Conservation (phyloP, 2,888 invertebrate genomes). For the Seira musarum region DNA sequence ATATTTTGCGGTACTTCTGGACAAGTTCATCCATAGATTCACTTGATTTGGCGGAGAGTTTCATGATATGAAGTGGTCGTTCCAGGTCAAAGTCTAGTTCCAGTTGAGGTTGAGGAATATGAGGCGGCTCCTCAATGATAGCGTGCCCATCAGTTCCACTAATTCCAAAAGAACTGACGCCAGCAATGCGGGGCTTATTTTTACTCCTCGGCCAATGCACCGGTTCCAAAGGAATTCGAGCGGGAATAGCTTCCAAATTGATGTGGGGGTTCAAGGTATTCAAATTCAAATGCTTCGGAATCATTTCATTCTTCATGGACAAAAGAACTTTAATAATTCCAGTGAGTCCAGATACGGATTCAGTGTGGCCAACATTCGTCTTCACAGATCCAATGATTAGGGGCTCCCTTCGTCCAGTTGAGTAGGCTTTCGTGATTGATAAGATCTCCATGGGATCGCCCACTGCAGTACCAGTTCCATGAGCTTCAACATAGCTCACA, state of each 20-base stretch:
- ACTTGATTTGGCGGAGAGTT: too few relatives aligned
- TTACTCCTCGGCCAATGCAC: conserved; percentile 24
- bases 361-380: conserved; percentile 61
- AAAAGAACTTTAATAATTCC: conserved; percentile 62
- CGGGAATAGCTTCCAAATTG: conserved; percentile 55
- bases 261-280: conserved; percentile 55
- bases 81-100: conserved; percentile 20
- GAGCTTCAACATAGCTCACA: conserved; percentile 45
- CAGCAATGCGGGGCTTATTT: conserved; percentile 27
- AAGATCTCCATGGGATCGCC: conserved; percentile 60
- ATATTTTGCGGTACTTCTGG: too few relatives aligned
- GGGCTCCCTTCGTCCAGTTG: conserved; percentile 14
- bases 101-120: background rate
- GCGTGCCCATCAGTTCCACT: conserved; percentile 46
- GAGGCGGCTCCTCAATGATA: conserved; percentile 37
- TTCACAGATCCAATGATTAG: conserved; percentile 55
- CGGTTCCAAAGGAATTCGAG: conserved; percentile 51
- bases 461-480: conserved; percentile 47
- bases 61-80: conserved; percentile 36
- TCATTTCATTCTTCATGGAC: conserved; percentile 48
- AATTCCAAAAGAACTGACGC: conserved; percentile 46
- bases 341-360: conserved; percentile 42
- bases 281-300: conserved; percentile 58
- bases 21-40: too few relatives aligned
- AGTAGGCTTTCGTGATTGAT: conserved; percentile 47